Conservation (phyloP, 2,888 invertebrate species). For the Serrognathus titanus region DNA sequence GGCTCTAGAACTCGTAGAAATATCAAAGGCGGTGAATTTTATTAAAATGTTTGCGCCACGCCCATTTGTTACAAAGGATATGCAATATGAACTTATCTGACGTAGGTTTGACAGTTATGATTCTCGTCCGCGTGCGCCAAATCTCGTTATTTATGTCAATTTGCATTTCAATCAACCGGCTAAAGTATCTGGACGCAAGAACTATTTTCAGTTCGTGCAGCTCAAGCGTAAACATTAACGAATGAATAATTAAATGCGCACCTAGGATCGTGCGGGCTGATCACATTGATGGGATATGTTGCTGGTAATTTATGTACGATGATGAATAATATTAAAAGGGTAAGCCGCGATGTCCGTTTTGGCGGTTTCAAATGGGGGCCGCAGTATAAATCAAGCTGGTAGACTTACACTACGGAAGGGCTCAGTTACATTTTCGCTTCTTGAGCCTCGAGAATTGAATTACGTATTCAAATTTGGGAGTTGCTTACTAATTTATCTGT, state of each 20-base stretch:
- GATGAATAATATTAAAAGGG: too few relatives aligned
- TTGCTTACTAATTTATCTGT: too few relatives aligned
- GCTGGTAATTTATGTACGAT: too few relatives aligned
- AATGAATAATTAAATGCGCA: too few relatives aligned
- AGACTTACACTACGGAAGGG: slow-evolving; percentile 10
- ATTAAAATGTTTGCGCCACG: slow-evolving; percentile 17
- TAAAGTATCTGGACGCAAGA: too few relatives aligned
- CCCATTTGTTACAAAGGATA: too few relatives aligned
- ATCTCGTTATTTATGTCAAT: slow-evolving; percentile 39
- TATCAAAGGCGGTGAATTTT: slow-evolving; percentile 7
- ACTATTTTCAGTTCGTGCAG: too few relatives aligned
- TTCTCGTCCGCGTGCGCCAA: slow-evolving; percentile 34
- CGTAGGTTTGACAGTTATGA: slow-evolving; percentile 41
- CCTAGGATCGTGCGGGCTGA: too few relatives aligned
- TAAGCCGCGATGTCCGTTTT: too few relatives aligned
- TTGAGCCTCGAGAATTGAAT: slow-evolving; percentile 13
- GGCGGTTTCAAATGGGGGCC: slow-evolving; percentile 7
- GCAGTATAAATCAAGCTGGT: slow-evolving; percentile 10
- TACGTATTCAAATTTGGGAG: too few relatives aligned
- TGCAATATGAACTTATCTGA: slow-evolving; percentile 28
- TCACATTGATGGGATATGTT: too few relatives aligned
- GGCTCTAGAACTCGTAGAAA: slow-evolving; percentile 6
- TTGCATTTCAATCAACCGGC: slow-evolving; percentile 32
- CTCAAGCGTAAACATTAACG: too few relatives aligned
- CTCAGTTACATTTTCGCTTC: slow-evolving; percentile 13